Evolutionary conservation across 1,140 invertebrate species (phyloP), one percentile per base, ranked within the genome.

Genomic region (Zaprionus africanus): DNA sequence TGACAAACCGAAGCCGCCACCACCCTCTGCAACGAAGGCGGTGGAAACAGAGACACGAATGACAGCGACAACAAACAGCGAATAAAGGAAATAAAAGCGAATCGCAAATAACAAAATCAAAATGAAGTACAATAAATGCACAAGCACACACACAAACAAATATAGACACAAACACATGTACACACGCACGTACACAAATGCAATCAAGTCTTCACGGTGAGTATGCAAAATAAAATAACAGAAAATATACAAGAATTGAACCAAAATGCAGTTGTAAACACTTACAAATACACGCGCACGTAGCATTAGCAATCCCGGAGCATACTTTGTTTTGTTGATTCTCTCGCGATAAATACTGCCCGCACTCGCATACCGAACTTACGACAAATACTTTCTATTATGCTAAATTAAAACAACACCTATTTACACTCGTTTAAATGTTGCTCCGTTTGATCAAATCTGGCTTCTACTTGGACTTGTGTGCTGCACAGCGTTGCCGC

Each of bases 71-170:
- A 76, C 76, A 87, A 88, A 84, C 74, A 78, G 53, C 81, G 75
- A 75, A 90, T 81, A 90, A 90, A 90, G 84, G 85, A 90, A 88
- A 74, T 83, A 83, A 90, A 87, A 87, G 84, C 78, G 71, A 87
- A 87, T 88, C 61, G 65, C 80, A 64, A 86, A 87, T 83, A 90
- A 65, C 61, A 80, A 76, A 75, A 62, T 56, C 84, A 81, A 88
- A 87, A 88, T 88, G 84, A 90, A 84, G 81, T 75, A 66, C 54
- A 87, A 76, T 74, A 49, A 59, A 81, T 69, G 43, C 65, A 76
- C 26, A 79, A 79, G 49, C 41, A 46, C 41, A 46, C n/a, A 46
- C n/a, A 22, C 46, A 67, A 56, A 36, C 11, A 34, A 41, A 46
- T 53, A n/a, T 57, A 38, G 15, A 62, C 74, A 65, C 11, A 46